A percentile compares a stretch with the other conserved stretches of the same genome.
Evolutionary conservation across 2,888 invertebrate species (phyloP).

Genomic region (Erebia aethiops): DNA sequence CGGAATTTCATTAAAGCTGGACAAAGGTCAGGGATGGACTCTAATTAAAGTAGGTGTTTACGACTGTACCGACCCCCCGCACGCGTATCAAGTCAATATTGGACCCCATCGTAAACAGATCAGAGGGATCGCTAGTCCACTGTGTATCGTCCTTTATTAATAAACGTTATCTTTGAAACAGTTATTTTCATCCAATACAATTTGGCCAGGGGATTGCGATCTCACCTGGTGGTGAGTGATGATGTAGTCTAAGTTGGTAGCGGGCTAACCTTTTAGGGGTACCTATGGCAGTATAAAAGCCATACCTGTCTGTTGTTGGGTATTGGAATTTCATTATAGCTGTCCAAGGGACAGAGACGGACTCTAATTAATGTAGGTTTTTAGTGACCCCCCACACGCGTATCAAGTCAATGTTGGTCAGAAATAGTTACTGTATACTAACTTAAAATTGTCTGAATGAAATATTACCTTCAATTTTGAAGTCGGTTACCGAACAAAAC

Average conservation of each 20-base stretch:
- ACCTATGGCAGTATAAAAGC: no score
- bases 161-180: no score
- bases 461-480: background rate
- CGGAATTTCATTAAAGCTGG: constrained; percentile 41
- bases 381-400: constrained; percentile 27
- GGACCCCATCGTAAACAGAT: constrained; percentile 6
- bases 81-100: constrained; percentile 1
- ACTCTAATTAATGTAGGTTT: constrained; percentile 37
- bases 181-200: no score
- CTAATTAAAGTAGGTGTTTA: constrained; percentile 39
- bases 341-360: constrained; percentile 27
- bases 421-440: no score
- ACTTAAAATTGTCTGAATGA: no score
- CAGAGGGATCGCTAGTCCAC: background rate
- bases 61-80: constrained; percentile 36
- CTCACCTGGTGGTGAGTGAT: no score
- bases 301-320: constrained; percentile 26
- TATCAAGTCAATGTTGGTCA: background rate
- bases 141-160: background rate
- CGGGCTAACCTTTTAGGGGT: no score
- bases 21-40: constrained; percentile 29
- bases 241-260: no score
- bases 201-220: no score
- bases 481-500: constrained; percentile 4
- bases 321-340: constrained; percentile 43